Evolutionary conservation across 2,888 invertebrate genomes (phyloP), one percentile per base, ranked within the genome.

Genomic region (Andrena praecox): DNA sequence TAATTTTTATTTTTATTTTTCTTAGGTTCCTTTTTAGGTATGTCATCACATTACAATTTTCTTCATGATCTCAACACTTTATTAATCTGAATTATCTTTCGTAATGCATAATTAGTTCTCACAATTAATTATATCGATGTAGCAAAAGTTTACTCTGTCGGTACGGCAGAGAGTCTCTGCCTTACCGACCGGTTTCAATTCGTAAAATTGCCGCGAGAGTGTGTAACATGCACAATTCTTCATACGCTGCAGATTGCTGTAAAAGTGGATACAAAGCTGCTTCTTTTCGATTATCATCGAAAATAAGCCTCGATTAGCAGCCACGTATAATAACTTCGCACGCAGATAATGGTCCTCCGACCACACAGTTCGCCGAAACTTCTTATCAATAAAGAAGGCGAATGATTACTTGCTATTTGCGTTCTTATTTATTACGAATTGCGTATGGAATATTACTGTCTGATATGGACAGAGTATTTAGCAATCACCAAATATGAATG

Each of bases 371-470:
- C 29, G 27, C 33, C n/a, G 42, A 63, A 33, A 16, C 50, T 3
- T 62, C 8, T 63, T 59, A 33, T 72, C 42, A 29, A 24, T 42
- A 8, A 64, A 42, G 20, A n/a, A 27, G 1, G 10, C 48, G 29
- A 54, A 71, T 62, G 67, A 80, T 77, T 71, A 60, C 29, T 48
- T 59, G 42, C 24, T 33, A n/a, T 59, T 33, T 12, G 10, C 60
- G 10, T 52, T 60, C 10, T 24, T 62, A 66, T 71, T 68, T 54
- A 50, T 4, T 66, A 31, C 8, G 4, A 78, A 42, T 69, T 64
- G 63, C 29, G 2, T 35, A 50, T 35, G 68, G 56, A 77, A 72
- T 72, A 63, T 77, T 80, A 31, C 66, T 8, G n/a, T 5, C 3
- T 2, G 10, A 48, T 56, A 42, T 12, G 2, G 12, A 50, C 29